Evolutionary conservation across 2,797 vertebrate species (phyloP), one percentile per base, ranked within the genome.

Genomic region (Aulostomus chinensis): DNA sequence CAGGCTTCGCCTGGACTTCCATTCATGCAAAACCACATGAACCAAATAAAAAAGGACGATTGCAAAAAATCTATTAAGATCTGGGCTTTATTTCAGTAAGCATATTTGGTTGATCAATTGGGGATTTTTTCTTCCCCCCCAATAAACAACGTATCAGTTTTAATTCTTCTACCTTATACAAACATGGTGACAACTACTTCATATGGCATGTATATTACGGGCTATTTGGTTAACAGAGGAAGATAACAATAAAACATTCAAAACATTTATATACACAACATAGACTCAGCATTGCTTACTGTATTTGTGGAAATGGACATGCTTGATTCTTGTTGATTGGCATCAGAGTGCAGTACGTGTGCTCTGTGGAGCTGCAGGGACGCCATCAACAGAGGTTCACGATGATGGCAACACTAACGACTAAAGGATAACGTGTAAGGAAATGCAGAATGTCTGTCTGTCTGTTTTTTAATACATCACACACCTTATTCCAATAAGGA

Each of bases 111-210:
- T 74, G 71, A 81, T 90, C 81, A 83, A 84, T 79, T 74, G 58
- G 2, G 38, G 30, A 39, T 53, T 43, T 48, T 30, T 20, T 59
- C 48, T 53, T 74, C 74, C n/a, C n/a, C n/a, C n/a, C n/a, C 24
- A 67, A 81, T 68, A 84, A 63, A 84, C 34, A 77, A 53, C 29
- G 48, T 76, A 73, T 83, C 52, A 62, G 68, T 75, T 82, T 76
- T 78, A 75, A 64, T 68, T 82, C 49, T 71, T 77, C 75, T 81
- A 88, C 55, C 65, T 73, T 72, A 78, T 74, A 87, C 75, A 83
- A 86, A 91, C 68, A 85, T 53, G 57, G 60, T 50, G 73, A 84
- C 74, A 78, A 78, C 87, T 89, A 91, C 89, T 91, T 92, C 88
- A 90, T 89, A 86, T 80, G 71, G 40, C 68, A 86, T 78, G 86